These are phyloP conservation scores for Spongilla lacustris DNA, from an alignment of 37 sponge, comb jelly and placozoan genomes.

Conservation along the genomic window DNA sequence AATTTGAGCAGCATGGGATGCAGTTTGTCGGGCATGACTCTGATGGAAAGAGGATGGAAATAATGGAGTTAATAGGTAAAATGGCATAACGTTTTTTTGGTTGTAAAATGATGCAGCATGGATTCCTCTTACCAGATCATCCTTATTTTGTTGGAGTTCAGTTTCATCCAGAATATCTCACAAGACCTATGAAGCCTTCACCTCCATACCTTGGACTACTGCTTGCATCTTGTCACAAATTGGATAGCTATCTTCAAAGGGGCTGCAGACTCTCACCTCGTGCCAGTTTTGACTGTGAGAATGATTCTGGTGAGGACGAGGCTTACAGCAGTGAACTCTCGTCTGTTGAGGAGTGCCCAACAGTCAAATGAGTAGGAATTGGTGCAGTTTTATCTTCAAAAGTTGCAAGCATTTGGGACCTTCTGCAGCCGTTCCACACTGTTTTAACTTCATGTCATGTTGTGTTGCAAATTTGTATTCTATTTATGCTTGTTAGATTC, in stretches of 20 bases:
- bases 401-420: too few relatives aligned
- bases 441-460: too few relatives aligned
- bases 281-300: conserved; percentile 46
- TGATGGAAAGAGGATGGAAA: conserved; percentile 86
- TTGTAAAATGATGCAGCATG: too few relatives aligned
- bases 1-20: conserved; percentile 75
- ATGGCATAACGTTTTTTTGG: too few relatives aligned
- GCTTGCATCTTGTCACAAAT: conserved; percentile 80
- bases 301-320: conserved; percentile 12
- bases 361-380: too few relatives aligned
- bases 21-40: conserved; percentile 90
- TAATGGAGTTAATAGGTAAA: conserved; percentile 84
- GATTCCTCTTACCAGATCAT: too few relatives aligned
- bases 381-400: too few relatives aligned
- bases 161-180: conserved; percentile 95
- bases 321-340: conserved; percentile 11
- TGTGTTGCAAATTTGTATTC: too few relatives aligned
- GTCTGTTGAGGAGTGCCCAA: too few relatives aligned
- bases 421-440: too few relatives aligned
- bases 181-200: conserved; percentile 90
- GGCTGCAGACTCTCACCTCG: conserved; percentile 69
- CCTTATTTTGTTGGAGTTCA: conserved; percentile 91
- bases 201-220: conserved; percentile 94
- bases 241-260: conserved; percentile 42
- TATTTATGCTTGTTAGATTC: too few relatives aligned